These are phyloP conservation scores for Protaetia brevitarsis DNA, from an alignment of 1,140 invertebrate genomes.

Conservation along the genomic window DNA sequence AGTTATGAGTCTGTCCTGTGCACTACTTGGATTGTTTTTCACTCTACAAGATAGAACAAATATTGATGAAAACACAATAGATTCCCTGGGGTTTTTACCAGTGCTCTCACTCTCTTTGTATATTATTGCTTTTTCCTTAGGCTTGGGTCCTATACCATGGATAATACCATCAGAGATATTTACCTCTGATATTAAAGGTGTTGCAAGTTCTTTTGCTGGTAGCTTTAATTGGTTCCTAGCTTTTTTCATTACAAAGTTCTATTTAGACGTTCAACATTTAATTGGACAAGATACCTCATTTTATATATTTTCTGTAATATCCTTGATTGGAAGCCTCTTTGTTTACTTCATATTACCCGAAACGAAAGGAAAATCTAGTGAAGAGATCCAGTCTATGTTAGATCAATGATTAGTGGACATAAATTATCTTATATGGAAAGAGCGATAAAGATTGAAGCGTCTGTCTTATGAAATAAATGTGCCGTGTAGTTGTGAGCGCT, in stretches of 20 bases:
- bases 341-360: constrained; percentile 70
- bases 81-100: constrained; percentile 54
- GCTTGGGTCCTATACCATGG: constrained; percentile 78
- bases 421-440: background rate
- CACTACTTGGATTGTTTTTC: constrained; percentile 65
- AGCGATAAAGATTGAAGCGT: no score
- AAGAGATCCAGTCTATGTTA: constrained; percentile 62
- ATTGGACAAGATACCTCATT: constrained; percentile 58
- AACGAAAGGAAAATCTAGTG: constrained; percentile 70
- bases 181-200: constrained; percentile 71
- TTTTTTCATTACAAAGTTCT: constrained; percentile 76
- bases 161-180: constrained; percentile 75
- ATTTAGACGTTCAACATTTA: constrained; percentile 10
- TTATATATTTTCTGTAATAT: constrained; percentile 60
- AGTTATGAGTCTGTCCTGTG: constrained; percentile 62
- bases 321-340: constrained; percentile 61
- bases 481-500: no score
- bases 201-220: constrained; percentile 67
- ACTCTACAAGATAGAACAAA: constrained; percentile 47
- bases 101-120: constrained; percentile 70
- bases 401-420: background rate
- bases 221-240: constrained; percentile 74
- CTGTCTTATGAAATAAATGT: no score
- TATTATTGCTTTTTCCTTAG: constrained; percentile 72
- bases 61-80: constrained; percentile 53